Base-by-base conservation (phyloP, 2,888 invertebrate species). In the Hermodice carunculata region DNA sequence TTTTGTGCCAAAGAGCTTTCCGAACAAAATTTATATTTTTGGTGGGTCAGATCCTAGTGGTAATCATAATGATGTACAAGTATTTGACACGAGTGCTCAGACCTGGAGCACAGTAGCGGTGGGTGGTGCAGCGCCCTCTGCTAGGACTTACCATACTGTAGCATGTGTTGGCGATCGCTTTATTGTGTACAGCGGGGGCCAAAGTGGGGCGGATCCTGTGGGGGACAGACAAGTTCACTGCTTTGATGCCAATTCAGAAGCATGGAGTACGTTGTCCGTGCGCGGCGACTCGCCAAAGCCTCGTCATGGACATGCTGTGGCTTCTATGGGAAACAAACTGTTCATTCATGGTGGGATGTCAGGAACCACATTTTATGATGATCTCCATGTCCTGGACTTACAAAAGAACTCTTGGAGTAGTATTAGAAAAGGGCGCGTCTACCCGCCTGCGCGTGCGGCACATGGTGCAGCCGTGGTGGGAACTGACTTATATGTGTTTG, bases 341-440 rank as follows among this genome's bases (percentile, higher is more conserved):
- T 81, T 76, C 61, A 63, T 86, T 31, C 85, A 85, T 67, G 85
- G 85, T 17, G 86, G 85, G 19, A 84, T 85, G 83, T 76, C 81
- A 2, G 82, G 81, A 3, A 70, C 76, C 24, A 79, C 78, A 5
- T 83, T 85, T 67, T 85, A 82, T 62, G 81, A 83, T 67, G 85
- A 85, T 63, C 75, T 85, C 22, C 81, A 84, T 70, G 71, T 81
- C 17, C 68, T 86, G 22, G 82, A 86, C 69, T 57, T 85, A 24
- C 75, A 78, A 11, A 78, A 75, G 43, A 71, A 74, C 11, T 37
- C 75, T 4, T 84, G 84, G 83, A 71, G 70, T 14, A 74, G 71
- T 62, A 71, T 79, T n/a, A 81, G 79, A 59, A 73, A 76, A 59
- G 80, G 80, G 65, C 78, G 78, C 53, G 69, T 65, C 1, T 72